These are phyloP conservation scores for Euzetes globulus DNA, from an alignment of 2,888 invertebrate genomes.

Conservation along the genomic window DNA sequence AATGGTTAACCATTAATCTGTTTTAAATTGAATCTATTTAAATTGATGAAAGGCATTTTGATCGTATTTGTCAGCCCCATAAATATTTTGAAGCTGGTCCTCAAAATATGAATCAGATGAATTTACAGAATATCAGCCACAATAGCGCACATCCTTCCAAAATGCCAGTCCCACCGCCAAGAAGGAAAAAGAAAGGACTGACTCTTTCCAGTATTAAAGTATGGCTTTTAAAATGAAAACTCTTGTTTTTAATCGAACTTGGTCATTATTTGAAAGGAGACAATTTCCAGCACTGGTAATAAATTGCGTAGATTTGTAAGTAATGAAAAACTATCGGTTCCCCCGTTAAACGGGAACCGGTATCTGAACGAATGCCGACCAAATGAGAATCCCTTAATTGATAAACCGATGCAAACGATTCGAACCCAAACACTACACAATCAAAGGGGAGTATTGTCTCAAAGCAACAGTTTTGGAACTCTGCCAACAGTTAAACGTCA, in stretches of 20 bases:
- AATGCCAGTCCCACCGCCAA: conserved; percentile 56
- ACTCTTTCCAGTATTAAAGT: conserved; percentile 19
- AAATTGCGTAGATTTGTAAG: not conserved
- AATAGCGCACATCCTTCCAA: conserved; percentile 38
- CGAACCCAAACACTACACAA: not conserved
- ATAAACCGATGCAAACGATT: conserved; percentile 1
- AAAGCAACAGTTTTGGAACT: not conserved
- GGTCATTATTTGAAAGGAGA: not conserved
- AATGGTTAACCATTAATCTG: too few relatives aligned
- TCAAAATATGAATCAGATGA: too few relatives aligned
- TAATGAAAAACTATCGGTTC: not conserved
- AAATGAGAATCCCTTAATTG: not conserved
- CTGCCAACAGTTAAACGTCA: not conserved
- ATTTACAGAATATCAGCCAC: not conserved
- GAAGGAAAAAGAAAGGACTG: conserved; percentile 50
- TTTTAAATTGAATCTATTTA: too few relatives aligned
- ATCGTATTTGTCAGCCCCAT: too few relatives aligned
- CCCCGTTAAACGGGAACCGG: not conserved
- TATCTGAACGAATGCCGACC: too few relatives aligned
- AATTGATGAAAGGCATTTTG: too few relatives aligned
- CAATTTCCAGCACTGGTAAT: not conserved
- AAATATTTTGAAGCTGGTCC: too few relatives aligned
- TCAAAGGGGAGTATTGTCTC: not conserved
- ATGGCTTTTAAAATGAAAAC: not conserved
- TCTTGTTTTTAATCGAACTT: not conserved